Evolutionary conservation across 2,113 vertebrate genomes (phyloP), one percentile per base, ranked within the genome.

Genomic region (Thalassarche chlororhynchos): DNA sequence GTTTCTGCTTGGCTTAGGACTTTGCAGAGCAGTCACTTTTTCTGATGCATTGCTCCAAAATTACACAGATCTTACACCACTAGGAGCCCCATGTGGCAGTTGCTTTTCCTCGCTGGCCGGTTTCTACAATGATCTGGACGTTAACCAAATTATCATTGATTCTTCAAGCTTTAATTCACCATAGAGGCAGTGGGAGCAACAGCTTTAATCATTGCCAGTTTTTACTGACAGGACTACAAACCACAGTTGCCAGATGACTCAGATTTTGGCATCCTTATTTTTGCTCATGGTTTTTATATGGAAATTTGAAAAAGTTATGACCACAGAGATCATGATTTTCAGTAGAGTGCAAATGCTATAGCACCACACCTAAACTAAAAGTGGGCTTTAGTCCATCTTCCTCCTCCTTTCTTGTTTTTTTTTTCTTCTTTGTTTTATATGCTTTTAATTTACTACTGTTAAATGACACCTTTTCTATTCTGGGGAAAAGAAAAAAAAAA

Each of bases 171-270:
- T 91, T 72, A 84, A 24, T 95, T 97, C 49, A 62, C 90, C 87
- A 84, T 88, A 92, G 93, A 93, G 90, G 65, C 74, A 96, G 19
- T 89, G 96, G 90, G 86, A 94, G 49, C 68, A 95, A 46, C 86
- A 93, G n/a, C 78, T 94, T 91, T 93, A 86, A 97, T 57, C 60
- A 44, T 68, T 97, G 95, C 94, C 95, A 94, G 87, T 95, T 97
- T 96, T 95, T 94, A 94, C 78, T 93, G 90, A 96, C 55, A 95
- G 79, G 54, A 72, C 82, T 90, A 69, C 52, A 95, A 96, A 84
- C 84, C 76, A 76, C 69, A 57, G 49, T 92, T 98, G 89, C 94
- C 83, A 95, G 77, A 94, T 97, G 94, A 96, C 87, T 97, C 96
- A 96, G 79, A 96, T 25, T 97, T 95, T 95, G 92, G 91, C 95